These are phyloP conservation scores for Psittacula derbiana DNA, from an alignment of 2,797 vertebrate genomes.

Conservation along the genomic window DNA sequence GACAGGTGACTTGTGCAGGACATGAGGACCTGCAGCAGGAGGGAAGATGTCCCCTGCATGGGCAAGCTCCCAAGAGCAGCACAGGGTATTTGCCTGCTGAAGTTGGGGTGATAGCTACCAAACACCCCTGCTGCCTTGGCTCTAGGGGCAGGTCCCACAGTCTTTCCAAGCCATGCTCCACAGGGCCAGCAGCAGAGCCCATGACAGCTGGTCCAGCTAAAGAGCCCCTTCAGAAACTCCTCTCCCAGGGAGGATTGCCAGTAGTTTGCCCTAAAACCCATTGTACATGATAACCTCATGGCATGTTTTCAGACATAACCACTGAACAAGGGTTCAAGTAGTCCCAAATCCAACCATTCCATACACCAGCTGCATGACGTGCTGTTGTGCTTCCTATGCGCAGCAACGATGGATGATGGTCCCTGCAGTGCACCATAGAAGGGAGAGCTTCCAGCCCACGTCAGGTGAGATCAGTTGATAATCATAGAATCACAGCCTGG, in stretches of 20 bases:
- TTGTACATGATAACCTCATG: not conserved
- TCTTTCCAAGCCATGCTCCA: not conserved
- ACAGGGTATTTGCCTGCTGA: not conserved
- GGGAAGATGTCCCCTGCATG: not conserved
- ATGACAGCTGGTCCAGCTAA: not conserved
- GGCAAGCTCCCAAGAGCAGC: not conserved
- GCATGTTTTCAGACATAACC: not conserved
- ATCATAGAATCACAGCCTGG: not conserved
- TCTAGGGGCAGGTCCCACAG: not conserved
- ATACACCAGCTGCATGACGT: not conserved
- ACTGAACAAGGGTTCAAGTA: rapidly evolving
- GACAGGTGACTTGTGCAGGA: not conserved
- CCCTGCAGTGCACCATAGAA: not conserved
- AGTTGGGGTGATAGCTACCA: not conserved
- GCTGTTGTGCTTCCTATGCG: not conserved
- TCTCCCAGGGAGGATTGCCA: not conserved
- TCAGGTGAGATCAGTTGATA: not conserved
- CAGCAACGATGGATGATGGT: not conserved
- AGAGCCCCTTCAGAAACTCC: not conserved
- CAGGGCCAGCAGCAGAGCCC: not conserved
- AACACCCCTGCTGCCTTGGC: not conserved
- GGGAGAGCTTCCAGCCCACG: not conserved
- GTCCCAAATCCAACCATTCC: not conserved
- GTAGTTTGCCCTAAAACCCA: not conserved
- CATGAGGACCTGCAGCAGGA: not conserved